Evolutionary conservation across 2,797 vertebrate genomes (phyloP), one percentile per base, ranked within the genome.

Genomic region (Peromyscus melanophrys): DNA sequence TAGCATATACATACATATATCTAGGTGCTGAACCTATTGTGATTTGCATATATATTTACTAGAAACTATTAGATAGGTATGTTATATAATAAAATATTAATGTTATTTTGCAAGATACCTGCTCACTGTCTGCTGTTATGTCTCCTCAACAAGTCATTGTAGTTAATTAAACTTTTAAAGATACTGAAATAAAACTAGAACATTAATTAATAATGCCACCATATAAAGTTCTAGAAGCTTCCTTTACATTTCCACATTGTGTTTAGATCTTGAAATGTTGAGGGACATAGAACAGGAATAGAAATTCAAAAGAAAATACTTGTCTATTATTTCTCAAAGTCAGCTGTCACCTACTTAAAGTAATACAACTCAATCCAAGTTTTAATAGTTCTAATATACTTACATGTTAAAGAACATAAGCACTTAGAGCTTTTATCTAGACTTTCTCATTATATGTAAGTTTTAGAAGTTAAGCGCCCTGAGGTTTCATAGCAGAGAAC

Each of bases 21-120:
- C 27, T n/a, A 63, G 23, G n/a, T 81, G n/a, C 10, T 37, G 13
- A 80, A 76, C 2, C 46, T 8, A 8, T 96, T 52, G 34, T 40
- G 63, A 67, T 8, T 76, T 94, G 73, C 90, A 75, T 21, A 65
- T 21, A 19, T 37, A 1, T 73, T 86, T 67, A 69, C 14, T 81
- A 31, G 69, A 77, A 23, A 55, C 37, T 37, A 84, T 90, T 57
- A 96, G 25, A 4, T 1, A 87, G 27, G 29, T 2, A 82, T 2
- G 46, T 61, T 90, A 86, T 89, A 23, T 96, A 94, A 91, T 59
- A 89, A 96, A 97, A 95, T 61, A 14, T 55, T 80, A 95, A 59
- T 59, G 10, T 71, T 61, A 87, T 34, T 43, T 90, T 90, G 37
- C 52, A 7, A 94, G 34, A 65, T 52, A 92, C 7, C 7, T 78